Base-by-base conservation (phyloP, 2,888 invertebrate species). In the Labia minor region DNA sequence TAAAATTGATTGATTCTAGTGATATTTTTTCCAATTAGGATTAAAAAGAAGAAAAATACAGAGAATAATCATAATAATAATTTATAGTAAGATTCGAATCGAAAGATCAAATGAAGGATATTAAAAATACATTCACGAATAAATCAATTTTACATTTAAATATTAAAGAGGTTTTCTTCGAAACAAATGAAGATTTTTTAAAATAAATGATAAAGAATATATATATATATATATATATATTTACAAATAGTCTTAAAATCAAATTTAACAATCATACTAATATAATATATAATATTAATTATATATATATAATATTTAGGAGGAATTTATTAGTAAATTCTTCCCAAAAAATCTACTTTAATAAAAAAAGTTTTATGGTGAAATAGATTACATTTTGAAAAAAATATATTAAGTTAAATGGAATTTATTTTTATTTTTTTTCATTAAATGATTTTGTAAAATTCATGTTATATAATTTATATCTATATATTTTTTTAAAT, bases 71-170 rank as follows among this genome's bases (percentile, higher is more conserved):
- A n/a, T n/a, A n/a, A n/a, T n/a, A n/a, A 8, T 26, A 49, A 49
- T 2, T 14, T 6, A 14, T 49, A 10, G 3, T 49, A 11, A n/a
- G 49, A 49, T 49, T 49, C 49, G 4, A 49, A 49, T 10, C 49
- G 49, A 49, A n/a, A 49, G 49, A 49, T 49, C 49, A 49, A 14
- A 4, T 49, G 49, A 49, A 49, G 49, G 49, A 49, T 10, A 49
- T n/a, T 49, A 49, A 49, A n/a, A 49, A 49, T 49, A 49, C 49
- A 49, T 49, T 49, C 49, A n/a, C 49, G 49, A 49, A 49, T 49
- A 16, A 49, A 49, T 49, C 49, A n/a, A 49, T 16, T 49, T 49
- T 49, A 49, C 14, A 49, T 49, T n/a, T 4, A 49, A 49, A 49
- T 49, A 49, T 49, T 49, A 49, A 49, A 49, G 49, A 49, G 49